Evolutionary conservation across 2,797 vertebrate species (phyloP), one percentile per base, ranked within the genome.

Genomic region (Eidolon dupreanum): DNA sequence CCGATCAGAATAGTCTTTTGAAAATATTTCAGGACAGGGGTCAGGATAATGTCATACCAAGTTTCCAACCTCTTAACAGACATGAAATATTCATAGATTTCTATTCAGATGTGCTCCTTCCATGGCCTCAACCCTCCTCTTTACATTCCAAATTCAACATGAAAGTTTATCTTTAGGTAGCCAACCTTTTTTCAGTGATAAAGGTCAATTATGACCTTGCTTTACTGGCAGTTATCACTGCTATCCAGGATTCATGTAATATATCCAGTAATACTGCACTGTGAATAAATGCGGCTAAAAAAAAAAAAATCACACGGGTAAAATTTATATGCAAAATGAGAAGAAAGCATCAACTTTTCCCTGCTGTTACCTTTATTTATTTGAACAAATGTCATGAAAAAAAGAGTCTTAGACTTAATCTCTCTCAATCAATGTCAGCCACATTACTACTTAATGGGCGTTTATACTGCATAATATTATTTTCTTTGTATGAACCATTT

Each of bases 361-460:
- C 87, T 96, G 95, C 96, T 94, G 70, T 96, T 98, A 93, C 97
- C 96, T 98, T 97, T 98, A 98, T 98, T 98, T 98, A 98, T 98
- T 98, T 98, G 98, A 99, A 98, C 98, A 98, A 98, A 98, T 97
- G 98, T 98, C 98, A 98, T 96, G 96, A 98, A 96, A 98, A 98
- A 98, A 98, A 96, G 90, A 98, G 97, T 98, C 97, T 96, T 98
- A 95, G 98, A 98, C 97, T 98, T 99, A 99, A 99, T 99, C 98
- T 98, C 97, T 98, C 98, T 98, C 98, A 99, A 98, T 99, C 98
- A 99, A 98, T 98, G 98, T 98, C 98, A 99, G 97, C 93, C 95
- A 98, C 97, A 98, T 98, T 98, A 98, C 98, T 98, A 97, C 97
- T 98, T 98, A 98, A 98, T 98, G 97, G 97, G 98, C 98, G 95